Base-by-base conservation (phyloP, 2,888 invertebrate genomes). In the Phaedon cochleariae region DNA sequence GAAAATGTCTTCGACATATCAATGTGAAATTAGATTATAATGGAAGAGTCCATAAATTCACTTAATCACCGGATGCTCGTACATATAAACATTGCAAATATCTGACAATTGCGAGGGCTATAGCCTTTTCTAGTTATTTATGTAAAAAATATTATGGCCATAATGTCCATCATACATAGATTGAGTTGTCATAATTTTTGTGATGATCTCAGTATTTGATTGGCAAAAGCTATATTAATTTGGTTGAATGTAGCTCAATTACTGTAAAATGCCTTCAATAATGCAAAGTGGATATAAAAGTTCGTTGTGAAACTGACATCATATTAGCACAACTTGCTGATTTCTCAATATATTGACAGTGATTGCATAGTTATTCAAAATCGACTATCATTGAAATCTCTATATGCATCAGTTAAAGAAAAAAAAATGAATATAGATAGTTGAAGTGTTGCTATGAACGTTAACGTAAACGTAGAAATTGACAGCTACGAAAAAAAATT, bases 241-340 rank as follows among this genome's bases (percentile, higher is more conserved):
- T 73, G 64, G 58, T 72, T 72, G 65, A 68, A 74, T 75, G 71
- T 73, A 74, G 77, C 78, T 78, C 78, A 79, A 77, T 72, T 70
- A 68, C 71, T 75, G 73, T 75, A 67, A 69, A 76, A 71, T 79
- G 80, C 79, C 80, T 80, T 79, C 79, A 79, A 79, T 79, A 80
- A 80, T 80, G 79, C 79, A 78, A 80, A 78, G 76, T 77, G 71
- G 79, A 79, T 69, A 41, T 10, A 15, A 41, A 34, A 34, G 31
- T 64, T 34, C 73, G 17, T 26, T 57, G 15, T 57, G 17, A 45
- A 18, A 57, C 26, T 31, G 18, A 41, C 34, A 55, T 41, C 34
- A 22, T 1, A 21, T 15, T 6, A 31, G 20, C 21, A 45, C 3
- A 57, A 48, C 21, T n/a, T 10, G 2, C 21, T 10, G 20, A 22